A percentile compares a stretch with the other conserved stretches of the same genome.
Evolutionary conservation across 2,797 vertebrate species (phyloP).

Genomic region (Pseudochaenichthys georgianus): DNA sequence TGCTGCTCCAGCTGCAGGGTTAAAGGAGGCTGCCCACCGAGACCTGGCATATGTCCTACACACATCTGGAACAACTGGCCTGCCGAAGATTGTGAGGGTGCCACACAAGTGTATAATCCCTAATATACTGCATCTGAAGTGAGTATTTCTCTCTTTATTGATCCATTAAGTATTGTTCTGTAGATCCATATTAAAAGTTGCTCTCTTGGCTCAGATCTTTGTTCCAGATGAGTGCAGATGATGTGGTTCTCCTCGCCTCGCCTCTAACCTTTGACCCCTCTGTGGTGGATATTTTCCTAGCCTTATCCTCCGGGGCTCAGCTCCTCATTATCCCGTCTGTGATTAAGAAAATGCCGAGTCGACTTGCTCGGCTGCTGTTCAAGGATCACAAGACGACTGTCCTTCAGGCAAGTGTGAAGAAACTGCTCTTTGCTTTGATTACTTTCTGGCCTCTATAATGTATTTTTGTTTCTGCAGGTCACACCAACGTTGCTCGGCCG

Average conservation of each 20-base stretch:
- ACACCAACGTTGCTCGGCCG: slow-evolving; percentile 92
- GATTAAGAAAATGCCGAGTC: slow-evolving; percentile 88
- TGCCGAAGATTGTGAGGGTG: slow-evolving; percentile 93
- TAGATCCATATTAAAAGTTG: background rate
- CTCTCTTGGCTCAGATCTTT: slow-evolving; percentile 81
- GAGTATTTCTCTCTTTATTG: background rate
- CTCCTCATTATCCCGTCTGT: slow-evolving; percentile 89
- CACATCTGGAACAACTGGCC: slow-evolving; percentile 96
- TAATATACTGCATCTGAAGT: slow-evolving; percentile 93
- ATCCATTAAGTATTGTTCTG: background rate
- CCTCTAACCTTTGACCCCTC: slow-evolving; percentile 98
- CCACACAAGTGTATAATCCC: slow-evolving; percentile 94
- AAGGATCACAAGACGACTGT: slow-evolving; percentile 87
- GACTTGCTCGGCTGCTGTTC: slow-evolving; percentile 88
- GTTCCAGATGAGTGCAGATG: slow-evolving; percentile 88
- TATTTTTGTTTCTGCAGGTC: slow-evolving; percentile 78
- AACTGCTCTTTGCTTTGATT: rapidly evolving
- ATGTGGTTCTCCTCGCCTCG: slow-evolving; percentile 93
- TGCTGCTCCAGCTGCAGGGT: slow-evolving; percentile 15
- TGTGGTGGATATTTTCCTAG: slow-evolving; percentile 93
- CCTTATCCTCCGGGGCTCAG: slow-evolving; percentile 91
- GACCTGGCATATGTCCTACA: slow-evolving; percentile 92
- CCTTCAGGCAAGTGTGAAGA: slow-evolving; percentile 86
- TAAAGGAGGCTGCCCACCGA: slow-evolving; percentile 43
- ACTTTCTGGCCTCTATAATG: background rate